phyloP scores from a whole-genome alignment of 1,140 invertebrate genomes.

The Pseudobourletiella spinata region DNA sequence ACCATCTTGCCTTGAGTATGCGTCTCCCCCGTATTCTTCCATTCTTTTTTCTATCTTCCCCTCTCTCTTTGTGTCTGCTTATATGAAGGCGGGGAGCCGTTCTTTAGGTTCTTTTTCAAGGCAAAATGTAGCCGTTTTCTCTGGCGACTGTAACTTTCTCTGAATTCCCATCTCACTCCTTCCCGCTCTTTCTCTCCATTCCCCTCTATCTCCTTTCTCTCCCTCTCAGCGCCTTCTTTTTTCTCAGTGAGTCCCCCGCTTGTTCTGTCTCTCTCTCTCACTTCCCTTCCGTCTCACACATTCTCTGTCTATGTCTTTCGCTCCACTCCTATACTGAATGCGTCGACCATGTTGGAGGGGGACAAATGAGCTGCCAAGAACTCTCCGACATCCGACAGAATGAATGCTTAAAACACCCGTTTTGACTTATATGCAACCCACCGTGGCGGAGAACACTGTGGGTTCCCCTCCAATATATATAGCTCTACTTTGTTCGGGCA shows the following conservation, averaged over 20 bases:
- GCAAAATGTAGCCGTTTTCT: too few relatives aligned
- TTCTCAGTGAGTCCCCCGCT: neutral
- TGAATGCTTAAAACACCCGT: neutral
- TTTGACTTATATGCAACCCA: neutral
- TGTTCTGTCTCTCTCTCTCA: neutral
- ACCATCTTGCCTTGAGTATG: too few relatives aligned
- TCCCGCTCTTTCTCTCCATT: neutral
- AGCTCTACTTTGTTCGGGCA: too few relatives aligned
- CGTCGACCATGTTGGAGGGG: too few relatives aligned
- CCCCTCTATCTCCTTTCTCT: neutral
- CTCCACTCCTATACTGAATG: too few relatives aligned
- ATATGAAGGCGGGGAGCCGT: neutral
- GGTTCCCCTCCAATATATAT: too few relatives aligned
- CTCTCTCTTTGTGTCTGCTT: neutral
- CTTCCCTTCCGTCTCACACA: neutral
- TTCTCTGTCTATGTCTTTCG: neutral
- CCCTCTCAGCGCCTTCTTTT: neutral
- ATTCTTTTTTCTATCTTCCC: neutral
- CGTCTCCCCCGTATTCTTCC: neutral
- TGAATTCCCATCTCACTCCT: neutral
- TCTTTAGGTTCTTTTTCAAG: too few relatives aligned
- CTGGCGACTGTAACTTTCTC: neutral
- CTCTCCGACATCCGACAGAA: slow-evolving; percentile 1
- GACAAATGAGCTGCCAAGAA: slow-evolving; percentile 11
- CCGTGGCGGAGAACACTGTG: neutral